Evolutionary conservation across 2,888 invertebrate genomes (phyloP).

Genomic region (Tromatobia lineatoria): DNA sequence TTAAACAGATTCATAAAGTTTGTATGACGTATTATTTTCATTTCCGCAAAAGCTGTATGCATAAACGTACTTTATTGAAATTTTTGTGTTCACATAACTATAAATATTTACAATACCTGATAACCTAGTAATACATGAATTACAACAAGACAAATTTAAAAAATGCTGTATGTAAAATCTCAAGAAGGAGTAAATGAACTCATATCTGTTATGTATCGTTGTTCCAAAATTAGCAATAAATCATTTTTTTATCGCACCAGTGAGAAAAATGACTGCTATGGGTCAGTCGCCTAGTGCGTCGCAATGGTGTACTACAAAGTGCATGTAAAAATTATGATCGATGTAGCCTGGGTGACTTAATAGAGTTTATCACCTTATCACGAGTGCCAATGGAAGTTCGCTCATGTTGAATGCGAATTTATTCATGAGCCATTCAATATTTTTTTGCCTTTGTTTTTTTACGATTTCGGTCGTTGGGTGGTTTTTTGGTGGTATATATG

Average conservation of each 20-base stretch:
- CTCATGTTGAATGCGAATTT: not conserved
- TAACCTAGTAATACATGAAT: too few relatives aligned
- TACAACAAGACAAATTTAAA: too few relatives aligned
- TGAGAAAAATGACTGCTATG: not conserved
- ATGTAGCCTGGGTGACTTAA: not conserved
- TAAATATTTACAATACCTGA: too few relatives aligned
- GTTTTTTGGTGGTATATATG: not conserved
- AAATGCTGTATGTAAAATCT: not conserved
- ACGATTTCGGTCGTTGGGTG: not conserved
- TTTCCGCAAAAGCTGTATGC: slow-evolving; percentile 25
- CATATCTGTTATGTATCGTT: not conserved
- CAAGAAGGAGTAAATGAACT: slow-evolving; percentile 26
- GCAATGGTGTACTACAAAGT: not conserved
- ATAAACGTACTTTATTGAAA: too few relatives aligned
- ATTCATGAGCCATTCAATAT: not conserved
- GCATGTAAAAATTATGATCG: not conserved
- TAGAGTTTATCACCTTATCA: not conserved
- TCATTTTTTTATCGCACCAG: not conserved
- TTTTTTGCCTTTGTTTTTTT: not conserved
- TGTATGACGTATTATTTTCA: not conserved
- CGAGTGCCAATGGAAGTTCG: not conserved
- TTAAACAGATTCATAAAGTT: not conserved
- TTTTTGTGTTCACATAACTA: too few relatives aligned
- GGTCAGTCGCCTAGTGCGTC: not conserved
- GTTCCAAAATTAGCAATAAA: not conserved